Evolutionary conservation across 2,888 invertebrate genomes (phyloP), one percentile per base, ranked within the genome.

Genomic region (Tubulanus polymorphus): DNA sequence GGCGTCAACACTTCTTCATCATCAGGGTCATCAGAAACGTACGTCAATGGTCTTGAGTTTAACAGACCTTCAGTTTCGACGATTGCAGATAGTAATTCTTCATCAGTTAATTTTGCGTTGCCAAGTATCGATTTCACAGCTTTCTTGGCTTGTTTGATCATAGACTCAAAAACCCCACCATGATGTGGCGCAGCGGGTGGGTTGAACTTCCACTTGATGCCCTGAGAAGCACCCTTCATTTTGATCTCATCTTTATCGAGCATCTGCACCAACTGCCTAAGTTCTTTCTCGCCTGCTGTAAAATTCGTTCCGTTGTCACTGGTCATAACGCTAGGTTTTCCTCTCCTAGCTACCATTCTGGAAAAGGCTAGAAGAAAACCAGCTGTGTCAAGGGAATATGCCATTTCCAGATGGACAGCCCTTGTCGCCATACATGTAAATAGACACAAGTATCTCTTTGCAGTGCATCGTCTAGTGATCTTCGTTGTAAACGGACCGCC

Each of bases 221-320:
- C 57, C 3, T 64, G 54, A 6, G 48, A 51, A 0, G 61, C 48
- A 18, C 65, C 23, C 27, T 1, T 37, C 5, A 41, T 23, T 15
- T 46, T 23, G 23, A 62, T 47, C 6, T 46, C 10, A 5, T 49
- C 45, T 18, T 54, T 27, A 35, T 59, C 50, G 1, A 63, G 32
- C 15, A 52, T 47, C n/a, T 48, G 23, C 1, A 62, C 15, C 2
- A 53, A 41, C 23, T 28, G 51, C 37, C 51, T 37, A 8, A 62
- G 23, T 28, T 64, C 63, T 3, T 32, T 37, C 18, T 54, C 35
- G 5, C 56, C 57, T 1, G 62, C 62, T 5, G 63, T 51, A 48
- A 68, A 65, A 29, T 62, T 63, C 0, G 56, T 64, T 0, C 52
- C 62, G 48, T 63, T 61, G 29, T 65, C 61, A 2, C 54, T 51